Percentiles rank a stretch among this genome's conserved stretches.
Conservation (phyloP, 2,113 vertebrate species). For the Rhinichthys klamathensis region DNA sequence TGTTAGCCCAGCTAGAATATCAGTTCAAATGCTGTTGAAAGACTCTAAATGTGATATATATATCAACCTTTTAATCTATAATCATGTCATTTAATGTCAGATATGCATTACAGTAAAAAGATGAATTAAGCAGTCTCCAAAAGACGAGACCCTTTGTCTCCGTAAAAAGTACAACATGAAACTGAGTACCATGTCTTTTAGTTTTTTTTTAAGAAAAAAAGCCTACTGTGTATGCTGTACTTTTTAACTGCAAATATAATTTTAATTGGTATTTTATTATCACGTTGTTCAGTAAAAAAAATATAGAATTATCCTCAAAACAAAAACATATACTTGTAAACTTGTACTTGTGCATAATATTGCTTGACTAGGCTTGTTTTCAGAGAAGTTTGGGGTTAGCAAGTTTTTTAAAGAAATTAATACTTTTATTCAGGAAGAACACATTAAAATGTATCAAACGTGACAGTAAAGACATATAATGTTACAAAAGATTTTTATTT, state of each 20-base stretch:
- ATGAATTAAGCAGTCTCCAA: neutral
- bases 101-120: slow-evolving; percentile 4
- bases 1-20: neutral
- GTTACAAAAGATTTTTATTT: no score
- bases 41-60: slow-evolving; percentile 30
- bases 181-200: neutral
- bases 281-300: neutral
- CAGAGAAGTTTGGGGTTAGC: no score
- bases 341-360: no score
- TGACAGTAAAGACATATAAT: no score
- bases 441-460: no score
- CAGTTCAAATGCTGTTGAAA: neutral
- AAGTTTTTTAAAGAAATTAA: no score
- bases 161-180: neutral
- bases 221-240: neutral
- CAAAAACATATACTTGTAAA: neutral
- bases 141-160: neutral
- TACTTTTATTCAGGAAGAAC: no score
- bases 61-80: slow-evolving; percentile 20
- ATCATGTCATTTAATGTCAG: slow-evolving; percentile 7
- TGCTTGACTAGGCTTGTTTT: no score
- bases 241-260: neutral
- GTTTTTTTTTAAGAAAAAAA: neutral
- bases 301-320: neutral
- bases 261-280: neutral